phyloP scores from a whole-genome alignment of 2,113 vertebrate genomes.

The Amphilophus citrinellus region DNA sequence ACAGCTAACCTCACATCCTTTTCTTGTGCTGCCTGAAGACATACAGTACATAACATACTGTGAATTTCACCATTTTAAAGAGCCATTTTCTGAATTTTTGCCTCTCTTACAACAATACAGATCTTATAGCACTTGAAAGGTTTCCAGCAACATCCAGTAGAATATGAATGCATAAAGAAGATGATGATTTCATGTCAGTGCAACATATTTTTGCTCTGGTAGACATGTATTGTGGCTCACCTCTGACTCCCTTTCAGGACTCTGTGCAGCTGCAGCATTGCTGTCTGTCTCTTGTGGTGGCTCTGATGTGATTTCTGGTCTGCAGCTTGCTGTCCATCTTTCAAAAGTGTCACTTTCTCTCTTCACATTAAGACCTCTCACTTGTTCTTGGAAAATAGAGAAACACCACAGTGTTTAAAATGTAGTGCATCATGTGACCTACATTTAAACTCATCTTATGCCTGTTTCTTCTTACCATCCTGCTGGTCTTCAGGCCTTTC shows the following conservation, averaged over 20 bases:
- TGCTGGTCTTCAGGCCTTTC: constrained; percentile 2
- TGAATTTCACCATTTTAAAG: not conserved
- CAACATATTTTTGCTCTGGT: not conserved
- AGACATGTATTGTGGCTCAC: constrained; percentile 33
- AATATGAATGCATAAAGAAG: not conserved
- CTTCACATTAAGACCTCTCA: constrained; percentile 47
- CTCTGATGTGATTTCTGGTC: constrained; percentile 24
- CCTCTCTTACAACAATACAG: not conserved
- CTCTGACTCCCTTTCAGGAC: constrained; percentile 26
- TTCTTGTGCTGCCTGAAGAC: constrained; percentile 31
- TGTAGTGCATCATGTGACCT: not conserved
- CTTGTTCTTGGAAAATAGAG: constrained; percentile 47
- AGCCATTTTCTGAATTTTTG: not conserved
- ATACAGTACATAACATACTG: not conserved
- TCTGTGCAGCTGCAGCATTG: not conserved
- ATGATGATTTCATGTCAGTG: not conserved
- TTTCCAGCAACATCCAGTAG: not conserved
- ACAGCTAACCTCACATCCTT: constrained; percentile 1
- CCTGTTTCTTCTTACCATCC: constrained; percentile 39
- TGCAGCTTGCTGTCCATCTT: constrained; percentile 47
- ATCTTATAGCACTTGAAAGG: not conserved
- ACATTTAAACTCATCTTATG: accelerated
- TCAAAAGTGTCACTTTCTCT: constrained; percentile 49
- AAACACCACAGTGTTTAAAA: not conserved
- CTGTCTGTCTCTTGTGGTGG: not conserved